phyloP scores from a whole-genome alignment of 2,113 vertebrate species.

The Halichoerus grypus region DNA sequence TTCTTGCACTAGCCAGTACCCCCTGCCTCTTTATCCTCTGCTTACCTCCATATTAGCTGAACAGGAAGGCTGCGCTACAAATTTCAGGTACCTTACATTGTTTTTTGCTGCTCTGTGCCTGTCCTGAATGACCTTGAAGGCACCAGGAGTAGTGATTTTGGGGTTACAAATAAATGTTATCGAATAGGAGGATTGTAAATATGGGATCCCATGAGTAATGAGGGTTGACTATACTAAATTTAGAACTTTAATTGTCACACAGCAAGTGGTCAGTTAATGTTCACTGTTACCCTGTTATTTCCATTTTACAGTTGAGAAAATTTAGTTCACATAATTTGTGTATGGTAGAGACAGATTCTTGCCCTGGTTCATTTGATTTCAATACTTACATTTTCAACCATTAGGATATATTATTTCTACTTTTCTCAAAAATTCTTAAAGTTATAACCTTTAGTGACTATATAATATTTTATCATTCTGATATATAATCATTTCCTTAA shows the following conservation, averaged over 20 bases:
- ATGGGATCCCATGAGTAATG: not conserved
- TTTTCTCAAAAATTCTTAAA: slow-evolving; percentile 27
- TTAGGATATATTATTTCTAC: not conserved
- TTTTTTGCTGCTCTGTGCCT: not conserved
- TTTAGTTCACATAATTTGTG: slow-evolving; percentile 53
- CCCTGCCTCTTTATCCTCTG: not conserved
- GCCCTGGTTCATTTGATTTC: slow-evolving; percentile 37
- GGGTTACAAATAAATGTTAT: not conserved
- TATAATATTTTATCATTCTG: slow-evolving; percentile 7
- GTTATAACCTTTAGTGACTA: not conserved
- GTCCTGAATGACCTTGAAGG: not conserved
- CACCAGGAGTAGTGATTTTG: not conserved
- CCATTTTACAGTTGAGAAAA: slow-evolving; percentile 51
- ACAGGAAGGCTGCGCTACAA: not conserved
- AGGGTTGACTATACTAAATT: not conserved
- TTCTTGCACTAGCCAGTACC: rapidly evolving
- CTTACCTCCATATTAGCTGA: not conserved
- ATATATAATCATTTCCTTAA: slow-evolving; percentile 11
- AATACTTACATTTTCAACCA: slow-evolving; percentile 20
- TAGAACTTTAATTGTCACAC: not conserved
- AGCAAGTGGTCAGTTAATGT: not conserved
- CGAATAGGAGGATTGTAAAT: not conserved
- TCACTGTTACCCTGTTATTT: not conserved
- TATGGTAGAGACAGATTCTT: not conserved
- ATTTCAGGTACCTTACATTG: not conserved